Conservation (phyloP, 2,888 invertebrate genomes). For the Acrocera orbiculus region DNA sequence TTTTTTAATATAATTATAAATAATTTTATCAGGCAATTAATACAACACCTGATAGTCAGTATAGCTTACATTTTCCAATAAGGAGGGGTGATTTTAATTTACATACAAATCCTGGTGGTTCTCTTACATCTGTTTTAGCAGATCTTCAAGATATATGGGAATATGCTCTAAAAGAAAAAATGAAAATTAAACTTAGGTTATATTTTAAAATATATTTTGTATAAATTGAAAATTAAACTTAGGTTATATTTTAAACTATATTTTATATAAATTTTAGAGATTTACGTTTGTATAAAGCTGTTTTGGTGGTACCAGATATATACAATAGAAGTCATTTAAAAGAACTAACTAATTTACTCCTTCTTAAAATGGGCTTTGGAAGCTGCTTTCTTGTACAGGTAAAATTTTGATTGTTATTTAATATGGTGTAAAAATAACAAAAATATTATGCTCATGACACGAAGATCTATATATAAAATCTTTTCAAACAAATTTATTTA, state of each 20-base stretch:
- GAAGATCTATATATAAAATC: too few species aligned
- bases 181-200: conserved; percentile 49
- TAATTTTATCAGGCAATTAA: conserved; percentile 9
- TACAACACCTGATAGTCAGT: conserved; percentile 43
- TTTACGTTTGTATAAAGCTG: conserved; percentile 64
- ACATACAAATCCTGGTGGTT: conserved; percentile 69
- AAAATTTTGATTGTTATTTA: neutral
- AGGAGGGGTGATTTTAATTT: conserved; percentile 74
- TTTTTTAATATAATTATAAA: neutral
- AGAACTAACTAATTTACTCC: conserved; percentile 61
- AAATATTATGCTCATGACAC: too few species aligned
- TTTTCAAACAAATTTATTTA: too few species aligned
- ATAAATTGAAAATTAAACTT: neutral
- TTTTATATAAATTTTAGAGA: conserved; percentile 30
- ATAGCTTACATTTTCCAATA: conserved; percentile 81
- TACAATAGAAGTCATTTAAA: conserved; percentile 72
- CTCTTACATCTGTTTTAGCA: conserved; percentile 62
- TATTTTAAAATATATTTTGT: conserved; percentile 17
- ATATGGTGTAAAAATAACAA: neutral
- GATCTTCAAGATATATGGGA: conserved; percentile 84
- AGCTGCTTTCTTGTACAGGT: conserved; percentile 38
- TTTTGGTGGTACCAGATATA: conserved; percentile 76
- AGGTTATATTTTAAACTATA: neutral
- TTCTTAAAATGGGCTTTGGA: conserved; percentile 69
- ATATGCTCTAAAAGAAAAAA: conserved; percentile 52